Percentiles rank a stretch among this genome's conserved stretches.
Evolutionary conservation across 2,113 vertebrate genomes (phyloP).

Genomic region (Ornithorhynchus anatinus): DNA sequence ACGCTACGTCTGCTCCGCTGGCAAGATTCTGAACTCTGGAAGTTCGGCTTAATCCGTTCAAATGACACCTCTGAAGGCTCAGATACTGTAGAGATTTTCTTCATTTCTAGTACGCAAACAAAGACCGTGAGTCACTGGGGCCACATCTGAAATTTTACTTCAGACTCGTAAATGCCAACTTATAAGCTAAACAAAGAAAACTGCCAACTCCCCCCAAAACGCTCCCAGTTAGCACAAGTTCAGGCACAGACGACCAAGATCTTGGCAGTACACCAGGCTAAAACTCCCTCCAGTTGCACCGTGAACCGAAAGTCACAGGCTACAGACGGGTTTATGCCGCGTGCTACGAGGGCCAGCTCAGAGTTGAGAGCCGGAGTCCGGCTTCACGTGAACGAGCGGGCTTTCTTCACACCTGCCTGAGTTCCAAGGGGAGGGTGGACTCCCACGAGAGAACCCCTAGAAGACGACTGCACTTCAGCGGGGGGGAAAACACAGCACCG

Average conservation of each 20-base stretch:
- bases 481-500: too few species aligned
- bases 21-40: neutral
- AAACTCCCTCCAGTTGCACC: too few species aligned
- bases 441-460: too few species aligned
- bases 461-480: too few species aligned
- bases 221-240: neutral
- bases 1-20: neutral
- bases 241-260: neutral
- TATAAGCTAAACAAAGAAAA: slow-evolving; percentile 4
- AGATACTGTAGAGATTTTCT: neutral
- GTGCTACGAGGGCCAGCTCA: too few species aligned
- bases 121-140: neutral
- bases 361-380: too few species aligned
- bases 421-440: too few species aligned
- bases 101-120: slow-evolving; percentile 2
- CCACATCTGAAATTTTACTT: slow-evolving; percentile 36
- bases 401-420: too few species aligned
- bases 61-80: neutral
- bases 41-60: neutral
- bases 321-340: too few species aligned
- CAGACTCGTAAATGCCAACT: neutral
- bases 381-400: too few species aligned
- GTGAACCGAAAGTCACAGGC: neutral
- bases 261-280: neutral
- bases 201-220: neutral